phyloP scores from a whole-genome alignment of 2,888 invertebrate species.

The Latheticus oryzae region DNA sequence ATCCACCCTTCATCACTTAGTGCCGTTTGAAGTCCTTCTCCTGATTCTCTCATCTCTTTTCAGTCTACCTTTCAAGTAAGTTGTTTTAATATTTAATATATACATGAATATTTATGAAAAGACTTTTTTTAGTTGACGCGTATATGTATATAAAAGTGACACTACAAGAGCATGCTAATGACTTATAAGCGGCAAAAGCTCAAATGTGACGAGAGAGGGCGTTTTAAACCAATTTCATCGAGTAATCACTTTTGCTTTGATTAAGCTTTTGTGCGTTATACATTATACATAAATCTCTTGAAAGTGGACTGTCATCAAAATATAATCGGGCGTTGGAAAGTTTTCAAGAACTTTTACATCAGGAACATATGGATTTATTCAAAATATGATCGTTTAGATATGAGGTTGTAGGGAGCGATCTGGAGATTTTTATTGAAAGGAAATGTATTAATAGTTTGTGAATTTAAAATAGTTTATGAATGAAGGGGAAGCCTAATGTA shows the following conservation, averaged over 20 bases:
- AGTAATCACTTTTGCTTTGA: slow-evolving; percentile 36
- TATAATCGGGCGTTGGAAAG: no score
- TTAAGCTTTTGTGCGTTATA: slow-evolving; percentile 15
- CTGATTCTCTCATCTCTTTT: slow-evolving; percentile 53
- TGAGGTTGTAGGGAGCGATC: no score
- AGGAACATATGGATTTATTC: no score
- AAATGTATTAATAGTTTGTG: no score
- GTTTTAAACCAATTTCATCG: slow-evolving; percentile 32
- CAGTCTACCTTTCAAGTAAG: slow-evolving; percentile 50
- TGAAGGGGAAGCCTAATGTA: no score
- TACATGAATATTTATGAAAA: slow-evolving; percentile 61
- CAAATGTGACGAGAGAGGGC: slow-evolving; percentile 35
- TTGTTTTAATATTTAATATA: slow-evolving; percentile 63
- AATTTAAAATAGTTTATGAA: no score
- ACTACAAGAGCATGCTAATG: slow-evolving; percentile 38
- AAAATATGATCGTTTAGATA: no score
- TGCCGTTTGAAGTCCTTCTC: slow-evolving; percentile 63
- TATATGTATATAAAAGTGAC: slow-evolving; percentile 35
- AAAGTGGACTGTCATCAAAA: no score
- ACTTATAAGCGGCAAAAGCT: slow-evolving; percentile 35
- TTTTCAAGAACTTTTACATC: no score
- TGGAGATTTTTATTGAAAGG: no score
- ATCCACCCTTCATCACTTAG: slow-evolving; percentile 62
- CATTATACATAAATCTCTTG: slow-evolving; percentile 20
- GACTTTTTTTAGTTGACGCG: slow-evolving; percentile 47